These are phyloP conservation scores for Drosophila paulistorum DNA, from an alignment of 1,140 invertebrate genomes.

Conservation along the genomic window DNA sequence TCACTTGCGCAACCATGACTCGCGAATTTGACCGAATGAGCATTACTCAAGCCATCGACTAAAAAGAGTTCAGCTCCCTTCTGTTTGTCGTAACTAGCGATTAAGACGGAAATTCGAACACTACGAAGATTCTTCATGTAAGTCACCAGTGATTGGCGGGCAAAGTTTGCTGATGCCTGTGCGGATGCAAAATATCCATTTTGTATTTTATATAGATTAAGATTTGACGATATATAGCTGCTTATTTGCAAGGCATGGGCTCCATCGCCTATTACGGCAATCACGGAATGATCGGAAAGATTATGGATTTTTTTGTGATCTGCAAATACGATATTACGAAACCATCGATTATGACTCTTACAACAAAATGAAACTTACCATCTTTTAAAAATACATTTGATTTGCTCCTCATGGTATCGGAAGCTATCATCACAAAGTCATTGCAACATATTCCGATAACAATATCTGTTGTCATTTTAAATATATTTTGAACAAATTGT, in stretches of 20 bases:
- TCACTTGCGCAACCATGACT: slow-evolving; percentile 96
- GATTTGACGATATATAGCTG: slow-evolving; percentile 97
- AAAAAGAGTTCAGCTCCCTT: slow-evolving; percentile 89
- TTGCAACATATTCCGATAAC: slow-evolving; percentile 95
- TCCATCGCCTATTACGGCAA: slow-evolving; percentile 22
- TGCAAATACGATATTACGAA: not conserved
- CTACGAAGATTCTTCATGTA: slow-evolving; percentile 90
- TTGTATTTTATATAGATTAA: slow-evolving; percentile 98
- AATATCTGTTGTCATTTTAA: slow-evolving; percentile 88
- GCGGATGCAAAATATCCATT: slow-evolving; percentile 97
- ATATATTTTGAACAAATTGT: too few relatives aligned
- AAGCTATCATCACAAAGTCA: slow-evolving; percentile 95
- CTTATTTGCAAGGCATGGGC: slow-evolving; percentile 90
- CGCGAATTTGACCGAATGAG: slow-evolving; percentile 93
- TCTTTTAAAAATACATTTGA: slow-evolving; percentile 97
- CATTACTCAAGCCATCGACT: slow-evolving; percentile 94
- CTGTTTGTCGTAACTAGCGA: slow-evolving; percentile 88
- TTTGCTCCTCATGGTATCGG: slow-evolving; percentile 93
- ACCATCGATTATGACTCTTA: too few relatives aligned
- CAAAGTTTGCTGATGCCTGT: slow-evolving; percentile 94
- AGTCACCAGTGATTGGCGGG: slow-evolving; percentile 93
- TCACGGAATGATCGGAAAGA: not conserved
- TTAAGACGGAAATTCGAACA: slow-evolving; percentile 65
- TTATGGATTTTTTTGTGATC: slow-evolving; percentile 23
- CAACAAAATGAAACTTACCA: slow-evolving; percentile 85